A percentile compares a stretch with the other conserved stretches of the same genome.
phyloP scores from a whole-genome alignment of 2,888 invertebrate species.

The Seira sanloemensis region DNA sequence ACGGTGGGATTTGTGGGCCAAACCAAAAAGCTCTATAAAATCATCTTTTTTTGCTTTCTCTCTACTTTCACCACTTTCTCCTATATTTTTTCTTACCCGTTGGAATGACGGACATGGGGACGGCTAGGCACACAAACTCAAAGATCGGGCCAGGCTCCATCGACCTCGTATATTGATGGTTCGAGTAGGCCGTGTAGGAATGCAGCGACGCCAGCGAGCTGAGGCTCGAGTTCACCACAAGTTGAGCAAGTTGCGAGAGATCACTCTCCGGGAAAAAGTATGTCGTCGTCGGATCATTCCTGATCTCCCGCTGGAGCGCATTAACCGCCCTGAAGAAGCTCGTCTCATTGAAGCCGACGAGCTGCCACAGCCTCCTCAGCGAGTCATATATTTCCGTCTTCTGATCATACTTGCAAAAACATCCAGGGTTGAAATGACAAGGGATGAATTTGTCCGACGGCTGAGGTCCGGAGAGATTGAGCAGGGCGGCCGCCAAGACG shows the following conservation, averaged over 20 bases:
- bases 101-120: constrained; percentile 72
- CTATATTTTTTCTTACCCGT: too few relatives aligned
- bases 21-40: too few relatives aligned
- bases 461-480: constrained; percentile 62
- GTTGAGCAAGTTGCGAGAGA: constrained; percentile 63
- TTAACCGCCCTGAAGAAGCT: constrained; percentile 65
- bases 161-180: constrained; percentile 31
- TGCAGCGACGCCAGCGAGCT: constrained; percentile 34
- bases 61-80: too few relatives aligned
- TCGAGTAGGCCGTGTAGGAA: constrained; percentile 35
- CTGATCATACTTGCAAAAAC: constrained; percentile 72
- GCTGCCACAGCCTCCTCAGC: constrained; percentile 69
- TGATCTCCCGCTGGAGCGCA: constrained; percentile 64
- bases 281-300: constrained; percentile 67
- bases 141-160: constrained; percentile 71
- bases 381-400: constrained; percentile 72
- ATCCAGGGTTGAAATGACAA: constrained; percentile 72
- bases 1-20: too few relatives aligned
- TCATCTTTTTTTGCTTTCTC: too few relatives aligned
- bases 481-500: constrained; percentile 37
- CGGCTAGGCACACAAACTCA: constrained; percentile 72
- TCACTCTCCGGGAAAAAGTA: constrained; percentile 68
- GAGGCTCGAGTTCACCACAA: constrained; percentile 65
- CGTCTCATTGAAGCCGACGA: constrained; percentile 70
- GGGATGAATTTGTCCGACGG: constrained; percentile 71